Base-by-base conservation (phyloP, 2,797 vertebrate genomes). In the Gallinago solitaria region DNA sequence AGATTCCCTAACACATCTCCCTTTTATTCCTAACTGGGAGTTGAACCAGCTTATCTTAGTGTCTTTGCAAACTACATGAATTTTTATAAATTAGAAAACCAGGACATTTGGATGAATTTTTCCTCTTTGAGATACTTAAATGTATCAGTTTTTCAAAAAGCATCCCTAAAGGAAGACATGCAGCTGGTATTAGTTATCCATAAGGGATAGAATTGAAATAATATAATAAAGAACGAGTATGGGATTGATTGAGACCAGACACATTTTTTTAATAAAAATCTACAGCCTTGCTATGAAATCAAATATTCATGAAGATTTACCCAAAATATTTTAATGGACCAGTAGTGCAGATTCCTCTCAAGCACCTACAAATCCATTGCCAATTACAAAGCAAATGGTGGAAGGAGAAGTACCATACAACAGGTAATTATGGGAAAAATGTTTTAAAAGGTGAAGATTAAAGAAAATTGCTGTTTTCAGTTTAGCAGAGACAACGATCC, bases 401-500 rank as follows among this genome's bases (percentile, higher is more conserved):
- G 32, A 87, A 53, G 30, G 23, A 47, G 28, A 21, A 88, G 48
- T 60, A 45, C 16, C 2, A 7, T 65, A n/a, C 11, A 88, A 50
- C 16, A 93, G 57, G 41, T 80, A 95, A 95, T 95, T 73, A 71
- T 37, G 89, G 57, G 56, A 94, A 95, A 95, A 75, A 81, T 28
- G 69, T 85, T 90, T 96, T 82, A 86, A 85, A 85, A 96, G 11
- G 76, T 89, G 59, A n/a, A 92, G 83, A 95, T 90, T 94, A 96
- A 93, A 86, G 63, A 96, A 90, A 97, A 94, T 93, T 94, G 89
- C 16, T 87, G 33, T 63, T 96, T 97, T 94, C 45, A 88, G 60
- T 94, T 89, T 83, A 86, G 45, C 54, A 93, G 71, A 90, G 94
- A 83, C 71, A 96, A 78, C 59, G 51, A 90, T 75, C 21, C 53